phyloP scores from a whole-genome alignment of 1,140 invertebrate genomes.

The Formica selysi region DNA sequence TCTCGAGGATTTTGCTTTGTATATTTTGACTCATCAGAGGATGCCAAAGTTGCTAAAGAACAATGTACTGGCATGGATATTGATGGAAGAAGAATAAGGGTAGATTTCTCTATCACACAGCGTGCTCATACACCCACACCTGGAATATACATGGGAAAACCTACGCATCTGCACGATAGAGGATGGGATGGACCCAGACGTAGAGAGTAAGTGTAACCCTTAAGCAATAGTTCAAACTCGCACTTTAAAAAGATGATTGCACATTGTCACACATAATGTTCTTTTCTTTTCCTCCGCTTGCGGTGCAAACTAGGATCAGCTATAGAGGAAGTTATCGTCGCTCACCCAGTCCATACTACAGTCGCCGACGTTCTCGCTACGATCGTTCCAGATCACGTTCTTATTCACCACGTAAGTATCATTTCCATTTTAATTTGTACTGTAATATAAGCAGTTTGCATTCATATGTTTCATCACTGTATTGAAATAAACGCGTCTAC shows the following conservation, averaged over 20 bases:
- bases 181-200: conserved; percentile 82
- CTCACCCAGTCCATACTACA: conserved; percentile 89
- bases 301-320: conserved; percentile 70
- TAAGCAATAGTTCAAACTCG: background rate
- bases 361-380: conserved; percentile 88
- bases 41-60: conserved; percentile 98
- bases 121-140: conserved; percentile 98
- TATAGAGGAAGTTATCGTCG: conserved; percentile 86
- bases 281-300: background rate
- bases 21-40: conserved; percentile 95
- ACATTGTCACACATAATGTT: background rate
- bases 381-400: conserved; percentile 93
- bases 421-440: conserved; percentile 60
- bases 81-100: conserved; percentile 96
- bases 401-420: conserved; percentile 94
- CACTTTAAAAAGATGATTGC: background rate
- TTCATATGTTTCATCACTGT: conserved; percentile 73
- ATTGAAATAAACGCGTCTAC: conserved; percentile 27
- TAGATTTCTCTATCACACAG: conserved; percentile 99
- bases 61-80: conserved; percentile 97
- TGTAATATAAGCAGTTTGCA: conserved; percentile 80
- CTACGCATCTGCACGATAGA: conserved; percentile 88
- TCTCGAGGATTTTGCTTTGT: conserved; percentile 99
- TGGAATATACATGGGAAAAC: conserved; percentile 98
- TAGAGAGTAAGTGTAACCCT: conserved; percentile 86